Percentiles rank a stretch among this genome's conserved stretches.
Evolutionary conservation across 2,113 vertebrate genomes (phyloP).

Genomic region (Rhineura floridana): DNA sequence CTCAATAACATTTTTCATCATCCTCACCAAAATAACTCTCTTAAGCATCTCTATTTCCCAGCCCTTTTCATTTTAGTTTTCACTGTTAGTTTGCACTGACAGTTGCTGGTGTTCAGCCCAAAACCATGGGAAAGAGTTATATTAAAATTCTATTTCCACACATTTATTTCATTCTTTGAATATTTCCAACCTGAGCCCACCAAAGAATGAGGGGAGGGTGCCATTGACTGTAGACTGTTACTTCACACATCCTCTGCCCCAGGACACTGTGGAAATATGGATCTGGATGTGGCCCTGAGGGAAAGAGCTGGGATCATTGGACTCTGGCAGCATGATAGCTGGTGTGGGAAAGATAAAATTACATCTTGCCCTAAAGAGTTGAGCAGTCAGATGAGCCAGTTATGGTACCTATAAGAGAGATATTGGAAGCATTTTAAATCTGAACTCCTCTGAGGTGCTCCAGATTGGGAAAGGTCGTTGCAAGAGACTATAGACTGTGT

Average conservation of each 20-base stretch:
- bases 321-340: not conserved
- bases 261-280: not conserved
- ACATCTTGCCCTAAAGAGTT: not conserved
- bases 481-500: not conserved
- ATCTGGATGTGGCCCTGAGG: not conserved
- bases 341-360: not conserved
- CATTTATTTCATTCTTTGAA: conserved; percentile 54
- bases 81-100: conserved; percentile 39
- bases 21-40: conserved; percentile 82
- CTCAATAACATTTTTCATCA: conserved; percentile 76
- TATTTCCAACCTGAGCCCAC: conserved; percentile 41
- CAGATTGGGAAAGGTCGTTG: not conserved
- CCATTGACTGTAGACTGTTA: not conserved
- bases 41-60: conserved; percentile 81
- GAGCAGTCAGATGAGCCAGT: not conserved
- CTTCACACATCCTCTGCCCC: too few relatives aligned
- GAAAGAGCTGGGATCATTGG: not conserved
- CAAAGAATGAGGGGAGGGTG: not conserved
- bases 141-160: conserved; percentile 54
- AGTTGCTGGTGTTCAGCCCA: conserved; percentile 7
- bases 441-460: not conserved
- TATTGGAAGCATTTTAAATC: not conserved
- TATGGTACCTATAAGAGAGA: not conserved
- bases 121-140: conserved; percentile 50
- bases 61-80: conserved; percentile 63